Base-by-base conservation (phyloP, 2,888 invertebrate genomes). In the Synanthedon andrenaeformis region DNA sequence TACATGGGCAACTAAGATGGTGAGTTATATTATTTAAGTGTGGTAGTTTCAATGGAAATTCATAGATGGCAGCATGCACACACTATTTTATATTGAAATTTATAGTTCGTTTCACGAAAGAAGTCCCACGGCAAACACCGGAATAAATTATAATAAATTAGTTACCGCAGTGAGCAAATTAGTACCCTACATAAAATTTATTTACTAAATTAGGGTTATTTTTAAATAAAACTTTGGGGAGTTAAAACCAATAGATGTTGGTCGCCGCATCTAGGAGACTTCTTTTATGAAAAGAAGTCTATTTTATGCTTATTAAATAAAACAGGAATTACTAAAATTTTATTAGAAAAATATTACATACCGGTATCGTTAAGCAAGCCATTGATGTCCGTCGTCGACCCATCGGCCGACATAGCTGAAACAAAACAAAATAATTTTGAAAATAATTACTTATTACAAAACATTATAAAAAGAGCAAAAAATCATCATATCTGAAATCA, bases 401-500 rank as follows among this genome's bases (percentile, higher is more conserved):
- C 89, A 81, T 90, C 90, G 76, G 89, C 88, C 82, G 90, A 90
- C 89, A 90, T 90, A 69, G 89, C 90, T 91, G 85, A 55, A 90
- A 90, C 76, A 84, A 85, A 71, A 51, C 64, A 70, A 69, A 65
- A 56, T 55, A 10, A 2, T 35, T 3, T 35, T 35, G 13, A 45
- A 12, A 49, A 35, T 10, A 35, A 35, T 35, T 54, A 50, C 23
- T 50, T 28, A 23, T 50, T 50, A 19, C 28, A 50, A n/a, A 28
- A n/a, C 13, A 23, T 23, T 23, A 11, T 28, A 12, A 19, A 11
- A 35, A 35, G 35, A 35, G 35, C 10, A 35, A 35, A 35, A 8
- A 35, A 23, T 35, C 17, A 51, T 17, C 17, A 17, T n/a, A n/a
- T 12, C 12, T 4, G 42, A 42, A n/a, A 42, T 13, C 13, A 42